Conservation (phyloP, 2,797 vertebrate genomes). For the Hapalemur alaotrensis region DNA sequence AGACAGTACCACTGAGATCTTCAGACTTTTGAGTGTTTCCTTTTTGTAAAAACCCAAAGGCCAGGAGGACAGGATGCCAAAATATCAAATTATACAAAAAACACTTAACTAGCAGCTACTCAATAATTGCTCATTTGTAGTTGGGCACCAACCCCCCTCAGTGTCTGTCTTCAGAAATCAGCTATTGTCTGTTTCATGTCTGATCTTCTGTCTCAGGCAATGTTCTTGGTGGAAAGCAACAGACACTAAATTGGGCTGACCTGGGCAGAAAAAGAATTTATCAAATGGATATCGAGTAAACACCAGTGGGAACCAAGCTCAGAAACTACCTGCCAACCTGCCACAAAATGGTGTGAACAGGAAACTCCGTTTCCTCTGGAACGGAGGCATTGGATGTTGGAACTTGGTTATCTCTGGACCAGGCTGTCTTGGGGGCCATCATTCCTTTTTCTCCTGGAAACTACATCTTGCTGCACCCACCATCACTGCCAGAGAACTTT, state of each 20-base stretch:
- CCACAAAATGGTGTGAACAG: background rate
- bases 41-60: background rate
- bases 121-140: background rate
- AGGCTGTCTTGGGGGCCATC: background rate
- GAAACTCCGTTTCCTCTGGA: background rate
- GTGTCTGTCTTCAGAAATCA: background rate
- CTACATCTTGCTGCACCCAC: background rate
- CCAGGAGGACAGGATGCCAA: background rate
- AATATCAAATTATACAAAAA: constrained; percentile 1
- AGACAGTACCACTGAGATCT: constrained; percentile 47
- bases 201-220: background rate
- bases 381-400: background rate
- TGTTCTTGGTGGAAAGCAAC: background rate
- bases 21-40: background rate
- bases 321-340: background rate
- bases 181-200: background rate
- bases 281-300: background rate
- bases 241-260: background rate
- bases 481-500: background rate
- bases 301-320: background rate
- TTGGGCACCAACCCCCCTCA: background rate
- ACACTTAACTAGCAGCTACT: background rate
- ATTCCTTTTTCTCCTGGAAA: background rate
- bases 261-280: background rate
- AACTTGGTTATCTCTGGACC: background rate